phyloP scores from a whole-genome alignment of 2,797 vertebrate genomes.

The Chiroxiphia lanceolata region DNA sequence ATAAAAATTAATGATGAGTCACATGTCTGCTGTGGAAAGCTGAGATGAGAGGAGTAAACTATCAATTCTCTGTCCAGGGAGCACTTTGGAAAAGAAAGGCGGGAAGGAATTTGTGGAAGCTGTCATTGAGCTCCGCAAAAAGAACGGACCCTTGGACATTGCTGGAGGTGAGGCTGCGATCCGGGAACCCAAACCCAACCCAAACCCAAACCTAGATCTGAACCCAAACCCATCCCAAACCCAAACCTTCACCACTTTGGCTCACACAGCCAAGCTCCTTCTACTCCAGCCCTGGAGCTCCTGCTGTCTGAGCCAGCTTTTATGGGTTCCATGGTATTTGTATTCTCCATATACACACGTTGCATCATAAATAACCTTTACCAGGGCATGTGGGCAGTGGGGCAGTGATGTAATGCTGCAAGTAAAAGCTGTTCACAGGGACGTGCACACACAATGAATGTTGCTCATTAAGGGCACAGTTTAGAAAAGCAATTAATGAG shows the following conservation, averaged over 20 bases:
- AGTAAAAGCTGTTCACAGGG: neutral
- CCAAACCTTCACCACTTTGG: neutral
- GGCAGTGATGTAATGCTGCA: neutral
- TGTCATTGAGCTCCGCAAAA: slow-evolving; percentile 91
- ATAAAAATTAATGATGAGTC: slow-evolving; percentile 21
- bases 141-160: slow-evolving; percentile 93
- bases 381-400: neutral
- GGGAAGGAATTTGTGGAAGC: slow-evolving; percentile 95
- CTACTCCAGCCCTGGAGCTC: neutral
- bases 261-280: neutral
- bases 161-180: slow-evolving; percentile 86
- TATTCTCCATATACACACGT: accelerated
- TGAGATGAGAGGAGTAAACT: slow-evolving; percentile 30
- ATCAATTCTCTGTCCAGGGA: slow-evolving; percentile 81
- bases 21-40: neutral
- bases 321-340: accelerated
- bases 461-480: neutral
- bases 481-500: slow-evolving; percentile 4
- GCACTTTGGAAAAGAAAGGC: slow-evolving; percentile 94
- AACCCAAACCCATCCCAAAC: too few relatives aligned
- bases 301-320: neutral
- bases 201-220: too few relatives aligned
- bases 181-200: neutral
- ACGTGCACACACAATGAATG: accelerated
- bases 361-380: neutral